Evolutionary conservation across 2,113 vertebrate genomes (phyloP).

Genomic region (Platichthys flesus): DNA sequence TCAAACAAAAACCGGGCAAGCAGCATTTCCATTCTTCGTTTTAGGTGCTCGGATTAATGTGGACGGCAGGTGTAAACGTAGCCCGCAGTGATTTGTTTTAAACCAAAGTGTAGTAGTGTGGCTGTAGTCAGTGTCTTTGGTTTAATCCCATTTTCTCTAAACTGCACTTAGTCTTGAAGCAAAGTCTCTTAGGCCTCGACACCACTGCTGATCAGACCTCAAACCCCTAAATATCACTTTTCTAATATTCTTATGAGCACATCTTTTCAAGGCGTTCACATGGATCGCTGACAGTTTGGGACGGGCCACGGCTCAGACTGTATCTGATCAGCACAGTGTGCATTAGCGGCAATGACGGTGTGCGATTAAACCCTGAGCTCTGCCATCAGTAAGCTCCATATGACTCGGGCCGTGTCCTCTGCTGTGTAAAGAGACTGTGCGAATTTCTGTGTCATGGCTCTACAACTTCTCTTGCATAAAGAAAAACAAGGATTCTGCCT

Average conservation of each 20-base stretch:
- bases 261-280: background rate
- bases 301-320: slow-evolving; percentile 28
- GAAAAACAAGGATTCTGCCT: background rate
- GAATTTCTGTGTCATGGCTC: slow-evolving; percentile 15
- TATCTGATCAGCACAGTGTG: slow-evolving; percentile 37
- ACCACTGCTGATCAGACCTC: background rate
- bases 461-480: background rate
- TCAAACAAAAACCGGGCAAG: too few species aligned
- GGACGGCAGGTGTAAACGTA: too few species aligned
- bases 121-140: too few species aligned
- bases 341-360: slow-evolving; percentile 20
- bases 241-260: slow-evolving; percentile 3
- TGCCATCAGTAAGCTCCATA: slow-evolving; percentile 26
- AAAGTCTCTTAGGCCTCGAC: background rate
- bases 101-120: too few species aligned
- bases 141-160: background rate
- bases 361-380: slow-evolving; percentile 38
- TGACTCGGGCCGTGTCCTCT: slow-evolving; percentile 12
- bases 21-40: too few species aligned
- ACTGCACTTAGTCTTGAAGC: background rate
- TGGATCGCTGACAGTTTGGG: slow-evolving; percentile 19
- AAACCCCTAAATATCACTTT: slow-evolving; percentile 18
- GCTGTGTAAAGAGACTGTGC: background rate
- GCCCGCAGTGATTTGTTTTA: too few species aligned
- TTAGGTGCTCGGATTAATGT: too few species aligned